phyloP scores from a whole-genome alignment of 2,888 invertebrate species.

The Glomeris marginata region DNA sequence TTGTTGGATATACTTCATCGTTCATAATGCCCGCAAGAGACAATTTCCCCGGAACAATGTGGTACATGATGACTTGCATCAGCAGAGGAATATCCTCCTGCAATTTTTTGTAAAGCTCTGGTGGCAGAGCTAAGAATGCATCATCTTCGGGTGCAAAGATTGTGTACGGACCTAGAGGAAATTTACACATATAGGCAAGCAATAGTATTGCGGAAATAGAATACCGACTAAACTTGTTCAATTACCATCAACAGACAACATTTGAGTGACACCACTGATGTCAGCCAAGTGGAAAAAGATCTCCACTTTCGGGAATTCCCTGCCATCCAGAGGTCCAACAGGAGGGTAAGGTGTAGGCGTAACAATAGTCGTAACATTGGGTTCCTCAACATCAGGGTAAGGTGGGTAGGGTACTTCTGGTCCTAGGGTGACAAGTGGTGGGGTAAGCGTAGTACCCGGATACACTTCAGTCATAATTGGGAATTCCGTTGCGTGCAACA shows the following conservation, averaged over 20 bases:
- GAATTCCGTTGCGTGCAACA: no score
- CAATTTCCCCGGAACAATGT: slow-evolving; percentile 8
- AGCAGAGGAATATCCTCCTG: slow-evolving; percentile 5
- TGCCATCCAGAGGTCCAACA: background rate
- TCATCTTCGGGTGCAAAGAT: slow-evolving; percentile 10
- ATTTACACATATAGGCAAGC: background rate
- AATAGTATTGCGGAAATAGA: background rate
- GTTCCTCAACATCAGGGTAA: no score
- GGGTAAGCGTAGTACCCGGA: no score
- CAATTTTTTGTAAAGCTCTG: background rate
- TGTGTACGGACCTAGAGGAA: slow-evolving; percentile 7
- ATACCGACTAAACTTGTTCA: background rate
- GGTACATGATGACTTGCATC: slow-evolving; percentile 6
- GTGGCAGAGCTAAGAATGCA: slow-evolving; percentile 5
- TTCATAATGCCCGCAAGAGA: slow-evolving; percentile 1
- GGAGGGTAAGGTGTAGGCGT: no score
- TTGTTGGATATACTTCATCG: slow-evolving; percentile 4
- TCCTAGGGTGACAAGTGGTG: no score
- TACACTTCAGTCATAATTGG: no score
- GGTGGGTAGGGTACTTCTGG: no score
- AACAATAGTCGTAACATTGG: no score
- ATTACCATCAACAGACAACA: slow-evolving; percentile 6
- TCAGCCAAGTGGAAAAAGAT: slow-evolving; percentile 10
- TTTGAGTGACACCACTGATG: slow-evolving; percentile 3
- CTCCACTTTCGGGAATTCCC: slow-evolving; percentile 5